Conservation (phyloP, 92 coral and sea anemone species). For the Phenganax marumi region DNA sequence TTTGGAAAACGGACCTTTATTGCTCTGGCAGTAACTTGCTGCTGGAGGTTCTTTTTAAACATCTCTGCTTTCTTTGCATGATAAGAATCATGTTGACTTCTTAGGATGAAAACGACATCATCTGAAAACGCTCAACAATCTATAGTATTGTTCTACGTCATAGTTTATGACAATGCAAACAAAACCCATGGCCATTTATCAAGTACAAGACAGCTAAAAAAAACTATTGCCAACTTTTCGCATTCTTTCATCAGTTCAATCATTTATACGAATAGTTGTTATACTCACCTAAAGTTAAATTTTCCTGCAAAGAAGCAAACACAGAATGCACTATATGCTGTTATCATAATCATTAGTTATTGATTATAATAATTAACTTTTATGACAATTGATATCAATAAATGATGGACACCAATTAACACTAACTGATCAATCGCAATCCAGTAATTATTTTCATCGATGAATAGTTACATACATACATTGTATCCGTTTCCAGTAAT, state of each 20-base stretch:
- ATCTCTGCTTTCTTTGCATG: conserved; percentile 74
- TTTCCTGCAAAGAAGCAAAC: conserved; percentile 4
- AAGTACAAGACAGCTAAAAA: too few species aligned
- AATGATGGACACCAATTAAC: not conserved
- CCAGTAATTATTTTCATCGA: too few species aligned
- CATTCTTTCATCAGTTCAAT: conserved; percentile 22
- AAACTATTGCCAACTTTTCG: conserved; percentile 30
- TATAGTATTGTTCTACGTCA: too few species aligned
- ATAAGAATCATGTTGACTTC: conserved; percentile 81
- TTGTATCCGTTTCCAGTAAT: conserved; percentile 48
- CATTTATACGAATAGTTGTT: not conserved
- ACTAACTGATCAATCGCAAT: too few species aligned
- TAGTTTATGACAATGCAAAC: not conserved
- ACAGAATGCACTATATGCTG: not conserved
- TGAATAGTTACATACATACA: conserved; percentile 6
- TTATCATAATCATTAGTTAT: not conserved
- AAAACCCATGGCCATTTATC: conserved; percentile 13
- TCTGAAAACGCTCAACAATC: conserved; percentile 50
- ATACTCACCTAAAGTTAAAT: conserved; percentile 15
- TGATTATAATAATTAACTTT: not conserved
- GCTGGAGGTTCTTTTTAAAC: conserved; percentile 57
- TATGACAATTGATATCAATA: not conserved
- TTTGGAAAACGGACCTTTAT: conserved; percentile 27
- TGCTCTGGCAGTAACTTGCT: conserved; percentile 66
- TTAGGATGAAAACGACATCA: conserved; percentile 74